Evolutionary conservation across 2,113 vertebrate species (phyloP).

Genomic region (Halichoerus grypus): DNA sequence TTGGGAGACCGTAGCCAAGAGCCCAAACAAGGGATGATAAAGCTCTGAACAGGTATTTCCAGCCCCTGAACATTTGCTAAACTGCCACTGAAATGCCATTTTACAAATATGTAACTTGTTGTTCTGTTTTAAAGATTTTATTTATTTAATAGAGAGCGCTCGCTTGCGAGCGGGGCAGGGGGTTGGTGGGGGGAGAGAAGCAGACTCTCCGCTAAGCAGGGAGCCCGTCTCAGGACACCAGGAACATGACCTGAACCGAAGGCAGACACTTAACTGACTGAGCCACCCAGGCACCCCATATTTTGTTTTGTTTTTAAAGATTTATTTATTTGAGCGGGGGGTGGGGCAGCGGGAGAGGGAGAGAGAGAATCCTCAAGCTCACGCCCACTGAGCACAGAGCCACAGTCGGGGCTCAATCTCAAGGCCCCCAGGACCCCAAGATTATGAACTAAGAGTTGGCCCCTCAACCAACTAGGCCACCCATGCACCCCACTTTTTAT

Average conservation of each 20-base stretch:
- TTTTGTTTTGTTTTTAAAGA: neutral
- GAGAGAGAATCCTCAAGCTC: neutral
- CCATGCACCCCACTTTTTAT: neutral
- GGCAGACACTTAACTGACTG: no score
- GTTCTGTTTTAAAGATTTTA: neutral
- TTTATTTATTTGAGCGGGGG: neutral
- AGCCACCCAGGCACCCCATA: no score
- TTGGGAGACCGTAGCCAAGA: neutral
- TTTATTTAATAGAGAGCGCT: neutral
- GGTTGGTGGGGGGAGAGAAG: no score
- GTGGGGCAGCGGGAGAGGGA: neutral
- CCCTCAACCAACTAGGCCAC: neutral
- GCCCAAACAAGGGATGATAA: neutral
- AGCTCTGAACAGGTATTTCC: neutral
- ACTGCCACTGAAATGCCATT: neutral
- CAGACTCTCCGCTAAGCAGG: no score
- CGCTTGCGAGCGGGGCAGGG: no score
- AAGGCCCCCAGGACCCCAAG: neutral
- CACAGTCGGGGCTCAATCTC: neutral
- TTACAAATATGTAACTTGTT: neutral
- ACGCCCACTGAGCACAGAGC: neutral
- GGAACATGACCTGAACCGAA: no score
- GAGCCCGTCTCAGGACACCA: no score
- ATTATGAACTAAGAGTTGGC: neutral
- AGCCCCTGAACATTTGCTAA: neutral